phyloP scores from a whole-genome alignment of 2,113 vertebrate genomes.

The Dipodomys spectabilis region DNA sequence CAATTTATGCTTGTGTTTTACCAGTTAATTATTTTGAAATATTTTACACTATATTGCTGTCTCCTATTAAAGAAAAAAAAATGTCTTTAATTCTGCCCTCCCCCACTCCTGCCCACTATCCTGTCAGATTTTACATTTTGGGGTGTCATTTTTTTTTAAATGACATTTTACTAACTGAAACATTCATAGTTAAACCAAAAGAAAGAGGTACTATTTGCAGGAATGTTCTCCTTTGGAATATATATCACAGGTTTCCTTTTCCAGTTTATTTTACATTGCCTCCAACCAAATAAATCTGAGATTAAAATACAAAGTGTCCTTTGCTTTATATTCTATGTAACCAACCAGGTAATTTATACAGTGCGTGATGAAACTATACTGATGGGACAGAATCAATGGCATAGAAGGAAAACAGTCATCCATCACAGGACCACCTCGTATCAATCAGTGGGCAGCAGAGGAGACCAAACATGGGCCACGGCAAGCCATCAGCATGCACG shows the following conservation, averaged over 20 bases:
- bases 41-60: slow-evolving; percentile 22
- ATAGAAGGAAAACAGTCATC: neutral
- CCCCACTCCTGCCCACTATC: neutral
- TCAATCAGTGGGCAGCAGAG: slow-evolving; percentile 35
- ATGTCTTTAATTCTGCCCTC: slow-evolving; percentile 14
- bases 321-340: slow-evolving; percentile 56
- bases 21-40: slow-evolving; percentile 71
- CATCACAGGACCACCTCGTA: slow-evolving; percentile 57
- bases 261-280: slow-evolving; percentile 57
- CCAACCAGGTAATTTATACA: slow-evolving; percentile 41
- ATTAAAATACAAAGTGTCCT: slow-evolving; percentile 61
- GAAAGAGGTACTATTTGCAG: neutral
- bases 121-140: neutral
- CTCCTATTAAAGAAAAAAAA: slow-evolving; percentile 34
- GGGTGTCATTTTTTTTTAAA: slow-evolving; percentile 48
- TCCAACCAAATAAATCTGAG: slow-evolving; percentile 68
- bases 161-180: slow-evolving; percentile 10
- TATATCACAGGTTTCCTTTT: slow-evolving; percentile 45
- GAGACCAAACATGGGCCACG: neutral
- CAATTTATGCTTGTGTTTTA: slow-evolving; percentile 46
- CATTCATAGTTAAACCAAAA: slow-evolving; percentile 1
- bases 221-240: slow-evolving; percentile 49
- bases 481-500: slow-evolving; percentile 40
- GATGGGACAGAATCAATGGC: slow-evolving; percentile 57
- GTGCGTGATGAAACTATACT: slow-evolving; percentile 39